Percentiles rank a stretch among this genome's conserved stretches.
Conservation (phyloP, 2,888 invertebrate species). For the Metacarcinus magister region DNA sequence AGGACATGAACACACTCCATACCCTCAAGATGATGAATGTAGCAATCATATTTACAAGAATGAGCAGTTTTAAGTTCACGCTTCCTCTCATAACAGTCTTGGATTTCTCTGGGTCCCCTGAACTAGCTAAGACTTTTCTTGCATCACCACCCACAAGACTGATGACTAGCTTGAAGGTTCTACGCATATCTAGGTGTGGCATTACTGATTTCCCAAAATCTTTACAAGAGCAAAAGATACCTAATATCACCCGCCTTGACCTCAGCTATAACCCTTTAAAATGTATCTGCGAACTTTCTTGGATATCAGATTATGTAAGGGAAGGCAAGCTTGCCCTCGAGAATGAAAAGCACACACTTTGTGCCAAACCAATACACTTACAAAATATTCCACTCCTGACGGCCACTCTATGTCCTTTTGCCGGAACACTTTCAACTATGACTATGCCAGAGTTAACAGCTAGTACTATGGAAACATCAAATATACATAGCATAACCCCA, state of each 20-base stretch:
- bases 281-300: conserved; percentile 67
- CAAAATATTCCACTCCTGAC: conserved; percentile 61
- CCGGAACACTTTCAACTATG: background rate
- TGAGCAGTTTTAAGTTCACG: background rate
- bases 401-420: conserved; percentile 64
- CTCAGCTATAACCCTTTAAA: conserved; percentile 69
- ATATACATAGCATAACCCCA: background rate
- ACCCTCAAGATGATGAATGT: conserved; percentile 30
- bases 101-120: conserved; percentile 70
- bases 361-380: conserved; percentile 54
- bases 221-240: conserved; percentile 3
- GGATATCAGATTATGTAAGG: conserved; percentile 70
- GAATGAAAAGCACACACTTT: conserved; percentile 60
- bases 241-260: conserved; percentile 67
- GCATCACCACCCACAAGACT: background rate
- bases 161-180: background rate
- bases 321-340: conserved; percentile 52
- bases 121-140: conserved; percentile 61
- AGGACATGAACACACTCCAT: conserved; percentile 43
- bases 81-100: conserved; percentile 56
- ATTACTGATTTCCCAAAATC: conserved; percentile 53
- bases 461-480: background rate
- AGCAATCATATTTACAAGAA: background rate
- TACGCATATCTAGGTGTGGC: conserved; percentile 56
- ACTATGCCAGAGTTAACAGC: background rate